Evolutionary conservation across 2,797 vertebrate genomes (phyloP).

Genomic region (Oophaga sylvatica): DNA sequence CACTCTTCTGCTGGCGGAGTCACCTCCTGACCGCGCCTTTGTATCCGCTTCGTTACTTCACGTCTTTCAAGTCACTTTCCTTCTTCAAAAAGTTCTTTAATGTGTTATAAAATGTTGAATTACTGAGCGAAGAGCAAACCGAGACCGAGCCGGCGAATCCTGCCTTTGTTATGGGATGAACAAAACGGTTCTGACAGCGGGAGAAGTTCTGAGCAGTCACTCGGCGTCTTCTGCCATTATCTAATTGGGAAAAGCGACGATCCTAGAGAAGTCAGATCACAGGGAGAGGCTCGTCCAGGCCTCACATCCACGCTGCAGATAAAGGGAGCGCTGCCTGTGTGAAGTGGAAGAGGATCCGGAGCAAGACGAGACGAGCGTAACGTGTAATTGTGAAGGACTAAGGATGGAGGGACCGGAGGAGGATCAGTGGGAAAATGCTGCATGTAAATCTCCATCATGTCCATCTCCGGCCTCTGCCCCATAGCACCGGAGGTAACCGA

Average conservation of each 20-base stretch:
- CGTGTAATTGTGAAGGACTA: background rate
- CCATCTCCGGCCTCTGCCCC: background rate
- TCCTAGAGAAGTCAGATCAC: background rate
- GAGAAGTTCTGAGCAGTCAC: constrained; percentile 4
- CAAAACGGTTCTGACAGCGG: background rate
- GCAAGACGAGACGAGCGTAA: background rate
- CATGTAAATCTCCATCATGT: background rate
- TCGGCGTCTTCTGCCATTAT: background rate
- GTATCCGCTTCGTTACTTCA: background rate
- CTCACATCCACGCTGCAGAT: background rate
- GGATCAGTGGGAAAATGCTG: background rate
- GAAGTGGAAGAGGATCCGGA: background rate
- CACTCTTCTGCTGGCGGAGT: background rate
- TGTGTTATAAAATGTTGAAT: constrained; percentile 3
- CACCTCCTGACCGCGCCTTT: background rate
- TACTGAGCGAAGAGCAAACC: background rate
- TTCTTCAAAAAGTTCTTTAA: constrained; percentile 13
- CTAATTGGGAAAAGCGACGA: background rate
- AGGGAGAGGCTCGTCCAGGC: background rate
- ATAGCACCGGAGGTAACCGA: no score
- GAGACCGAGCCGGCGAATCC: background rate
- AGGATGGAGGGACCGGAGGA: background rate
- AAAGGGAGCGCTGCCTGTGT: background rate
- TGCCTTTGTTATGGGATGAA: background rate
- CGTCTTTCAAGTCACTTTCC: constrained; percentile 13